Percentiles rank a stretch among this genome's conserved stretches.
phyloP scores from a whole-genome alignment of 2,113 vertebrate species.

The Poecilia latipinna region DNA sequence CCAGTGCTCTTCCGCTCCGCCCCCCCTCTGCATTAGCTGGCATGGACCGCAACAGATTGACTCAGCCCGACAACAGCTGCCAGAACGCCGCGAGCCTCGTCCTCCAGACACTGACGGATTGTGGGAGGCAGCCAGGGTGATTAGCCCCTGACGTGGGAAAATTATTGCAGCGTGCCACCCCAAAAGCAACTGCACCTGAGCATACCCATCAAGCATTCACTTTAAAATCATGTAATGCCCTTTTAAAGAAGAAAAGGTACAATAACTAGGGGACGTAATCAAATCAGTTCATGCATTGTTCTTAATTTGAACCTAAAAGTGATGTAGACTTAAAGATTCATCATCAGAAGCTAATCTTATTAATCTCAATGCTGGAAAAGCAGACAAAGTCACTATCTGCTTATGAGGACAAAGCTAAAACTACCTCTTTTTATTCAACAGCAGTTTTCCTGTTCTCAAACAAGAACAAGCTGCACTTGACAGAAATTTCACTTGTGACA shows the following conservation, averaged over 20 bases:
- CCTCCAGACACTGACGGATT: slow-evolving; percentile 71
- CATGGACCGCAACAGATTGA: slow-evolving; percentile 60
- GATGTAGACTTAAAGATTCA: slow-evolving; percentile 5
- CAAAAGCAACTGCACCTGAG: slow-evolving; percentile 50
- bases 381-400: slow-evolving; percentile 19
- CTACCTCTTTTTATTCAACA: slow-evolving; percentile 17
- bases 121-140: slow-evolving; percentile 69
- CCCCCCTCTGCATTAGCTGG: slow-evolving; percentile 27
- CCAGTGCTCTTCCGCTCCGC: slow-evolving; percentile 38
- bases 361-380: slow-evolving; percentile 27
- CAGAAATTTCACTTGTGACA: slow-evolving; percentile 36
- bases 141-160: slow-evolving; percentile 63
- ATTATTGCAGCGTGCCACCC: slow-evolving; percentile 56
- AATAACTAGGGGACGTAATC: no score
- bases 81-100: slow-evolving; percentile 55
- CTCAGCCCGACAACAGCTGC: slow-evolving; percentile 72
- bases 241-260: no score
- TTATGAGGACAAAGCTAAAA: slow-evolving; percentile 32
- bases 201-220: slow-evolving; percentile 19
- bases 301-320: slow-evolving; percentile 10
- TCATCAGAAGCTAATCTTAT: neutral
- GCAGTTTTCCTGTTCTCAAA: slow-evolving; percentile 12
- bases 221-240: no score
- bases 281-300: neutral
- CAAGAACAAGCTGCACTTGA: slow-evolving; percentile 24